Evolutionary conservation across 2,888 invertebrate species (phyloP).

Genomic region (Cantharis rufa): DNA sequence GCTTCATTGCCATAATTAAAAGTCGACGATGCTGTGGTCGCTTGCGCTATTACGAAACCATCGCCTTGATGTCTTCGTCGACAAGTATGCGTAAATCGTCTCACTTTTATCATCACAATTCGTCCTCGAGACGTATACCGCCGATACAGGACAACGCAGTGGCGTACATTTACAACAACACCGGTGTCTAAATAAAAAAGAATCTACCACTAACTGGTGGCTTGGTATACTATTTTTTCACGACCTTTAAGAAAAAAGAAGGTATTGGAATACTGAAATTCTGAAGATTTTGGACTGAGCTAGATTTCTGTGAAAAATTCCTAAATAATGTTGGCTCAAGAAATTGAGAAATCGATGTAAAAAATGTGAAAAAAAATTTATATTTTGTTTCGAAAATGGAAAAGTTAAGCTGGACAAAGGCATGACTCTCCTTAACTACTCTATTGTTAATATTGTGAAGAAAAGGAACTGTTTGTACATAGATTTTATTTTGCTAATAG

Average conservation of each 20-base stretch:
- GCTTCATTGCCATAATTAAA: conserved; percentile 86
- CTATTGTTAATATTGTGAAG: conserved; percentile 8
- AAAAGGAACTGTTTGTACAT: conserved; percentile 22
- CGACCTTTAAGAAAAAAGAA: conserved; percentile 7
- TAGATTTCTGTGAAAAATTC: conserved; percentile 20
- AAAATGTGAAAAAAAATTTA: conserved; percentile 7
- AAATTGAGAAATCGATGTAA: conserved; percentile 20
- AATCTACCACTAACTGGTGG: conserved; percentile 36
- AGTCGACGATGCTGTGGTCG: conserved; percentile 85
- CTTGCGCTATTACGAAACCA: conserved; percentile 83
- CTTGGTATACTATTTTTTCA: conserved; percentile 21
- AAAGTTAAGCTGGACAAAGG: neutral
- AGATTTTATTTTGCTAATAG: conserved; percentile 3
- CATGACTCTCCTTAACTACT: neutral
- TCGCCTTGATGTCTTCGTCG: conserved; percentile 83
- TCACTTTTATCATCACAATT: conserved; percentile 74
- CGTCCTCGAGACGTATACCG: conserved; percentile 56
- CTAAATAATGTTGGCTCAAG: conserved; percentile 18
- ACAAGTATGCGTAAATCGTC: conserved; percentile 85
- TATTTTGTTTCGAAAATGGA: neutral
- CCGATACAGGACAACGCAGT: conserved; percentile 52
- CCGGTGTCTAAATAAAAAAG: conserved; percentile 66
- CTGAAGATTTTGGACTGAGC: conserved; percentile 20
- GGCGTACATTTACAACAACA: conserved; percentile 70
- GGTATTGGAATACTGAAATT: conserved; percentile 16